Evolutionary conservation across 2,113 vertebrate genomes (phyloP).

Genomic region (Alligator sinensis): DNA sequence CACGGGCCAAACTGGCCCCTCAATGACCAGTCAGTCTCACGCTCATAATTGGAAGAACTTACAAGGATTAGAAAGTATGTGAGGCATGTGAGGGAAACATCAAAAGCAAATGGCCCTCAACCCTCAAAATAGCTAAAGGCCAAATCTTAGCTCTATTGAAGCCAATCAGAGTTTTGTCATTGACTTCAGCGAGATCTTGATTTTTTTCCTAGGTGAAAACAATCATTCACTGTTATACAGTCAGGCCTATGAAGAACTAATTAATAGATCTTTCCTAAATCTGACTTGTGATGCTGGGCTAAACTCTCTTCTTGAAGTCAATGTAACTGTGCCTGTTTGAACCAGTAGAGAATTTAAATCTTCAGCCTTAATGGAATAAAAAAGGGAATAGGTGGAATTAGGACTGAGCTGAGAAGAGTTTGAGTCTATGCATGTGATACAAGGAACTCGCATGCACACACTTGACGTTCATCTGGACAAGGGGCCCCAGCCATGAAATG

Average conservation of each 20-base stretch:
- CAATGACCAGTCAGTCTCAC: accelerated
- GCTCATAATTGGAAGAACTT: accelerated
- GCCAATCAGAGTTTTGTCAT: not conserved
- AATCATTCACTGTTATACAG: not conserved
- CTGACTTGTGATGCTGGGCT: slow-evolving; percentile 34
- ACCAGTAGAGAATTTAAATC: no score
- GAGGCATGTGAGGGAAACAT: not conserved
- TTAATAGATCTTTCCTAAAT: not conserved
- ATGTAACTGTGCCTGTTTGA: no score
- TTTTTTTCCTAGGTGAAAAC: not conserved
- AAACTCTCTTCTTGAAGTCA: not conserved
- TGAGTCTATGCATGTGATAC: not conserved
- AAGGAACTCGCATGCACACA: not conserved
- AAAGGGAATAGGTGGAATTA: not conserved
- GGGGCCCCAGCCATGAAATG: slow-evolving; percentile 63
- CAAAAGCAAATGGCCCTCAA: not conserved
- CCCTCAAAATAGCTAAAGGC: not conserved
- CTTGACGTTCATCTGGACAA: slow-evolving; percentile 56
- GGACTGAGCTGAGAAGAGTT: not conserved
- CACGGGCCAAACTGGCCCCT: not conserved
- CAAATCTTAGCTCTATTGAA: not conserved
- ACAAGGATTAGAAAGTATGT: not conserved
- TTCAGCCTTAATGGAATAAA: no score
- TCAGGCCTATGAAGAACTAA: not conserved
- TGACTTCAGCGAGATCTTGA: not conserved